These are phyloP conservation scores for Pipistrellus pipistrellus DNA, from an alignment of 2,797 vertebrate genomes.

Conservation along the genomic window DNA sequence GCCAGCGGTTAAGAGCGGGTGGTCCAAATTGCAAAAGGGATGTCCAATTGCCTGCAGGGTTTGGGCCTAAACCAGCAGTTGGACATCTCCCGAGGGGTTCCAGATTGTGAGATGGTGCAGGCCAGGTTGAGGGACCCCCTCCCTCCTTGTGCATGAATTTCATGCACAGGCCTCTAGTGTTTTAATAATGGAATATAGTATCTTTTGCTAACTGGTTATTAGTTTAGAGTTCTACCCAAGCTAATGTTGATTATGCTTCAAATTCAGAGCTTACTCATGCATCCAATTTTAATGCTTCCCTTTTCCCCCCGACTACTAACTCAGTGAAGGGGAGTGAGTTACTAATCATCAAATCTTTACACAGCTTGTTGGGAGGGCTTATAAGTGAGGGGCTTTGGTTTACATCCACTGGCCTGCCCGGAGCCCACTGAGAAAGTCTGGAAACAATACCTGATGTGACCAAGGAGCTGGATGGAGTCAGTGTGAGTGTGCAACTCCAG, in stretches of 20 bases:
- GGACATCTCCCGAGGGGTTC: too few relatives aligned
- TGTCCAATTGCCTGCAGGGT: too few relatives aligned
- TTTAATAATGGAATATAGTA: conserved; percentile 62
- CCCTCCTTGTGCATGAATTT: too few relatives aligned
- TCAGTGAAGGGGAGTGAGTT: conserved; percentile 15
- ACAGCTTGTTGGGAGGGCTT: neutral
- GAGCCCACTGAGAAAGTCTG: neutral
- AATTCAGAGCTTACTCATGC: conserved; percentile 38
- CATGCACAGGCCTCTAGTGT: neutral
- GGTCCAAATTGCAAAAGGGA: too few relatives aligned
- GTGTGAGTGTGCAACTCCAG: neutral
- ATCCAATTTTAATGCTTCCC: neutral
- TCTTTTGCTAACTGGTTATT: conserved; percentile 4
- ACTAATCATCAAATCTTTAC: conserved; percentile 23
- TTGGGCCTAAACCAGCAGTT: too few relatives aligned
- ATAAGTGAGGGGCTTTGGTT: conserved; percentile 24
- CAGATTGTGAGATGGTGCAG: too few relatives aligned
- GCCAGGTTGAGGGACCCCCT: too few relatives aligned
- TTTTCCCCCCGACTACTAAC: neutral
- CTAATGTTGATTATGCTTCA: conserved; percentile 46
- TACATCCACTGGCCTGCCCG: neutral
- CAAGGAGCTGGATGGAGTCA: neutral
- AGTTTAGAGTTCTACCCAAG: conserved; percentile 44
- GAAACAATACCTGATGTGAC: neutral
- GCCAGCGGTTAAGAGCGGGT: too few relatives aligned